Conservation (phyloP, 2,888 invertebrate species). For the Mimumesa dahlbomi region DNA sequence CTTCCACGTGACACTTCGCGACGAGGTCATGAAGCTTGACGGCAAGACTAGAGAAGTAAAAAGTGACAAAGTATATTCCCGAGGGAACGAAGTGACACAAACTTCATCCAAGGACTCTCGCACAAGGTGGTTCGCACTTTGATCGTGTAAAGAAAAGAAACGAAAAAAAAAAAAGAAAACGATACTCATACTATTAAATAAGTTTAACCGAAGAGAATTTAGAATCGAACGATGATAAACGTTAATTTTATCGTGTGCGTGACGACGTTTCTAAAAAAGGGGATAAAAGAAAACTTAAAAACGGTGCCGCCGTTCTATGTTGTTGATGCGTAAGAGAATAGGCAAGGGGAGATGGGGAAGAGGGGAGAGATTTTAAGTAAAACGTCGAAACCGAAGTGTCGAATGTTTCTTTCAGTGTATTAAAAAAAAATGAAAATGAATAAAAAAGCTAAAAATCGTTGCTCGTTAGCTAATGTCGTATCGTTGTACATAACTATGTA, state of each 20-base stretch:
- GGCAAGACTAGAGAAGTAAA: slow-evolving; percentile 26
- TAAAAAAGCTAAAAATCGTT: slow-evolving; percentile 50
- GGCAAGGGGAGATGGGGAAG: too few relatives aligned
- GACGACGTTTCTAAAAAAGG: neutral
- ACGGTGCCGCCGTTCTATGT: too few relatives aligned
- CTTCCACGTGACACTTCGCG: slow-evolving; percentile 63
- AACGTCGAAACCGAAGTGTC: slow-evolving; percentile 24
- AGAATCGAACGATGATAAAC: neutral
- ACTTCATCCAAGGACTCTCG: slow-evolving; percentile 34
- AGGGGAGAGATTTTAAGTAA: neutral
- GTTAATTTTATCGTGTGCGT: slow-evolving; percentile 6
- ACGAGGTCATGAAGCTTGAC: slow-evolving; percentile 53
- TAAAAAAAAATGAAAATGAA: slow-evolving; percentile 24
- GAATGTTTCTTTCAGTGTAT: slow-evolving; percentile 56
- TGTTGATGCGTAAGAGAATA: too few relatives aligned
- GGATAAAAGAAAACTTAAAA: neutral
- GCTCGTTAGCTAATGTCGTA: slow-evolving; percentile 68
- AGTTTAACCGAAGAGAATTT: too few relatives aligned
- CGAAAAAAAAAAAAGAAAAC: too few relatives aligned
- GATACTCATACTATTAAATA: too few relatives aligned
- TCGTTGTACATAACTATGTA: slow-evolving; percentile 66
- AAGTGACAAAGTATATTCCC: slow-evolving; percentile 50
- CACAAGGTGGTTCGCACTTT: slow-evolving; percentile 27
- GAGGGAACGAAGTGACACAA: slow-evolving; percentile 42
- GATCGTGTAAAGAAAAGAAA: slow-evolving; percentile 13